Base-by-base conservation (phyloP, 1,140 invertebrate species). In the Teleogryllus occipitalis region DNA sequence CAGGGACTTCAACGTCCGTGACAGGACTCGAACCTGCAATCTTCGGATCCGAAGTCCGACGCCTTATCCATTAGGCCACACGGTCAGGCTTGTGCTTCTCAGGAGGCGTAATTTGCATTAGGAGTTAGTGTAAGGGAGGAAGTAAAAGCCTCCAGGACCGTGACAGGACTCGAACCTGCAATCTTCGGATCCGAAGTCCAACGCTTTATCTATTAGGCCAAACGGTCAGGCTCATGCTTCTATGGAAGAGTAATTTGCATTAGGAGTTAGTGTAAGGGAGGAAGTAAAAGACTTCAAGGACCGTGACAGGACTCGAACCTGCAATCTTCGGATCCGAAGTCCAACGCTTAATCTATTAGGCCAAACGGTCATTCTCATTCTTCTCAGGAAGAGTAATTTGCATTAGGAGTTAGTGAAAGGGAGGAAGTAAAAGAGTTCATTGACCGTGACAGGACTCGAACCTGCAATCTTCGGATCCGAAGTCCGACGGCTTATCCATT, bases 401-500 rank as follows among this genome's bases (percentile, higher is more conserved):
- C n/a, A n/a, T n/a, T n/a, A n/a, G n/a, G n/a, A n/a, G n/a, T n/a
- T n/a, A n/a, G n/a, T n/a, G n/a, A n/a, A n/a, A n/a, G n/a, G n/a
- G n/a, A n/a, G n/a, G n/a, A n/a, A n/a, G n/a, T n/a, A n/a, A n/a
- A n/a, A n/a, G n/a, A n/a, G n/a, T n/a, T n/a, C n/a, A n/a, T n/a
- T n/a, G 90, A 90, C 90, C 90, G 88, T 89, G 90, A 90, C 90
- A 90, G 90, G 90, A 92, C 87, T 91, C 90, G 91, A 92, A 92
- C 90, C 90, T 90, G 89, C 90, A 91, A 91, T 92, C 91, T 91
- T 91, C 90, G 90, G 91, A 92, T 92, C 88, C 90, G 91, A 92
- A 92, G 91, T 92, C 91, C 90, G 90, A 91, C 90, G 91, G 90
- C 90, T 91, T 91, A 91, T 91, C 90, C 90, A 88, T 91, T 91